These are phyloP conservation scores for Climacteris rufus DNA, from an alignment of 2,113 vertebrate species.

Conservation along the genomic window DNA sequence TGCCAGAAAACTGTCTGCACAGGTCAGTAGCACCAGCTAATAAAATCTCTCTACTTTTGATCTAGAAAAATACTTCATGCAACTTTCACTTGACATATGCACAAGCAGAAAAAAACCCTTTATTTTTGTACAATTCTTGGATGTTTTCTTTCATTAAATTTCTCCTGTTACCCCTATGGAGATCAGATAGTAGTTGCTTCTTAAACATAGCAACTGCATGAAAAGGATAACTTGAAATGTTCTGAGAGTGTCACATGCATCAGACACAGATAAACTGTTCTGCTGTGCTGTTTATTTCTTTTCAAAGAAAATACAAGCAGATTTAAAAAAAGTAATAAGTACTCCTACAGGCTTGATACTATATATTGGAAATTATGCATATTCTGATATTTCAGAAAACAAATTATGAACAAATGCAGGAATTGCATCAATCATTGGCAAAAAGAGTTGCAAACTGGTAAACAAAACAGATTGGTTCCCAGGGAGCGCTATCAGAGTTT, in stretches of 20 bases:
- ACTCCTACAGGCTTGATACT: background rate
- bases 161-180: background rate
- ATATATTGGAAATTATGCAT: background rate
- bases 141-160: conserved; percentile 26
- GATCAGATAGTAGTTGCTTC: background rate
- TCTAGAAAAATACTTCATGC: background rate
- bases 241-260: background rate
- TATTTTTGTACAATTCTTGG: background rate
- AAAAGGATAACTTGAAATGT: background rate
- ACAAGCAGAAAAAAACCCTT: background rate
- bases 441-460: background rate
- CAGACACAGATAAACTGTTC: background rate
- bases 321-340: background rate
- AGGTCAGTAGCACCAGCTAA: conserved; percentile 22
- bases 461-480: background rate
- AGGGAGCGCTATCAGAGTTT: background rate
- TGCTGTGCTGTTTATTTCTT: background rate
- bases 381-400: background rate
- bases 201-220: background rate
- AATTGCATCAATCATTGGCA: background rate
- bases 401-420: background rate
- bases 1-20: background rate
- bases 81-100: background rate
- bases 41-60: conserved; percentile 11
- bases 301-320: background rate